Evolutionary conservation across 2,113 vertebrate genomes (phyloP), one percentile per base, ranked within the genome.

Genomic region (Tetraodon nigroviridis): DNA sequence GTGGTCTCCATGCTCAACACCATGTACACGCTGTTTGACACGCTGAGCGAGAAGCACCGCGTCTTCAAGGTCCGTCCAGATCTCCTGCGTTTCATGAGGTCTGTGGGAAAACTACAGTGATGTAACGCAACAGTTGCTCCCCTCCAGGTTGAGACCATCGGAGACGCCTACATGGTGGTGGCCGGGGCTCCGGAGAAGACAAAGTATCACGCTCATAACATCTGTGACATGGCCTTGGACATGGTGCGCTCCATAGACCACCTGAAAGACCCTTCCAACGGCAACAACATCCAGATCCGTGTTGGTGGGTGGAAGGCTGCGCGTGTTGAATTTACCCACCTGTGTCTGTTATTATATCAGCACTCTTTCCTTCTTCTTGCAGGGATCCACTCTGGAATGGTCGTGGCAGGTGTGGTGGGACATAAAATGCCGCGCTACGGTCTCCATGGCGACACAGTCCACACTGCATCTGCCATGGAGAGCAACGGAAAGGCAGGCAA

Each of bases 341-440:
- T 37, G 24, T 29, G 16, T 17, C n/a, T 5, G 2, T 3, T 32
- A 21, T 55, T 29, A 57, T 46, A 58, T 16, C 52, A 6, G 53
- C 10, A 2, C 7, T 44, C 20, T 42, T 51, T 40, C 18, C 0
- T 53, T 54, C 32, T 37, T 16, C 15, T 61, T 58, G 64, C 63
- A 91, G 90, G 89, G 18, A 89, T 91, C 67, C 90, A 91, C 76
- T 90, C 88, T 21, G 90, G 89, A 24, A 91, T 90, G 89, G 88
- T 90, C 10, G 88, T 90, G 4, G 89, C 89, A 7, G 88, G 88
- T 7, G 88, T 91, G 32, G 88, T 90, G 6, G 89, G 89, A 24
- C 90, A 91, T 48, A 90, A 90, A 67, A 91, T 91, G 88, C 89
- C 89, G 17, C 87, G 89, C 2, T 91, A 91, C 5, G 89, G 88